Evolutionary conservation across 2,113 vertebrate genomes (phyloP), one percentile per base, ranked within the genome.

Genomic region (Phainopepla nitens): DNA sequence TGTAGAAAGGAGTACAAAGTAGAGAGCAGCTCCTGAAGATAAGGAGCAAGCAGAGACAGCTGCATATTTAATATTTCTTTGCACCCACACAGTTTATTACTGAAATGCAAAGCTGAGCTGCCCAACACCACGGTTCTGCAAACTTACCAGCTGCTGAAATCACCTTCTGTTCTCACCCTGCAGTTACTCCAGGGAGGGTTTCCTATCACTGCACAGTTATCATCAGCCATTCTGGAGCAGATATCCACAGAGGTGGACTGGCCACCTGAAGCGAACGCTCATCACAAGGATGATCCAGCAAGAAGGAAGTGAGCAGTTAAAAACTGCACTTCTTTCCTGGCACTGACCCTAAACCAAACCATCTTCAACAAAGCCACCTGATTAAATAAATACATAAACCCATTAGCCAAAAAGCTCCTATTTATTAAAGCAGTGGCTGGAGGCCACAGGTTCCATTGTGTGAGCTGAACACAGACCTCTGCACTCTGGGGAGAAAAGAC

Each of bases 231-330:
- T 51, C 57, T 64, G 50, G 33, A 47, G 64, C n/a, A 77, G 42
- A 82, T 6, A 29, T 0, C 27, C 36, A 18, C 2, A 29, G 31
- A 42, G 36, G 28, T 42, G 51, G 36, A 41, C 22, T 41, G 28
- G 27, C 21, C 69, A n/a, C 21, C 18, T 2, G 21, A 81, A 54
- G 28, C 0, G 0, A 73, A 56, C 0, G 0, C 36, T 57, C 36
- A 21, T 65, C 27, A 25, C 36, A 39, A 53, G 22, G 44, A 33
- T 11, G 15, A 62, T 39, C 23, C 70, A 60, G 41, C 50, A 61
- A 23, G n/a, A 51, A 82, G 2, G 19, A 60, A 49, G 54, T 36
- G 20, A 9, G 22, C 22, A 42, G 15, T 13, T 51, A 25, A 54
- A 82, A 80, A 49, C 7, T 16, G 54, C 39, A 62, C 39, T 76